Evolutionary conservation across 2,113 vertebrate species (phyloP).

Genomic region (Archilochus colubris): DNA sequence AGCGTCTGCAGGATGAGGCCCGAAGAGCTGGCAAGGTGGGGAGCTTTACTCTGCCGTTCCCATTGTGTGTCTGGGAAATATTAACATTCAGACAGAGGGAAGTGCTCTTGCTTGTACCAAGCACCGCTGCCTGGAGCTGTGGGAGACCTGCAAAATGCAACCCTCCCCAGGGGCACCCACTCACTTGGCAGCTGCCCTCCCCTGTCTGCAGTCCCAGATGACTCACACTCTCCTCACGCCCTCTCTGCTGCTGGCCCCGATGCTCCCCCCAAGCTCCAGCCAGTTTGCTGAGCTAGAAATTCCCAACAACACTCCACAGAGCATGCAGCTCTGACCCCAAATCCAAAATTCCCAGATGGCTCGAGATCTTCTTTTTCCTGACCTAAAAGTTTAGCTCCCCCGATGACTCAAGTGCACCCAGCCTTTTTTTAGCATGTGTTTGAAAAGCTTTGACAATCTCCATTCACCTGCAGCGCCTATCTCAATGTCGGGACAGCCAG

Average conservation of each 20-base stretch:
- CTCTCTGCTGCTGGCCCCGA: background rate
- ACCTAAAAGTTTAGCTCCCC: background rate
- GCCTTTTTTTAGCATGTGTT: background rate
- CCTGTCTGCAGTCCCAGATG: conserved; percentile 46
- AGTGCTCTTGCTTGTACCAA: conserved; percentile 47
- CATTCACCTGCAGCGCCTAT: background rate
- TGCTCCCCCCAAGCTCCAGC: conserved; percentile 2
- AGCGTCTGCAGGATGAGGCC: background rate
- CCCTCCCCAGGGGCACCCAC: conserved; percentile 50
- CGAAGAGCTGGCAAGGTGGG: background rate
- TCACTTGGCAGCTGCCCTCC: conserved; percentile 50
- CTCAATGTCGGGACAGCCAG: background rate
- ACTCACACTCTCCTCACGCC: conserved; percentile 32
- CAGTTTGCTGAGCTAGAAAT: conserved; percentile 59
- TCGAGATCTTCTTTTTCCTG: background rate
- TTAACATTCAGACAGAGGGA: background rate
- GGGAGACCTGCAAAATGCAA: conserved; percentile 46
- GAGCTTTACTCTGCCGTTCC: background rate
- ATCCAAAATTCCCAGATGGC: conserved; percentile 10
- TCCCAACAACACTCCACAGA: background rate
- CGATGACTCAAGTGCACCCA: background rate
- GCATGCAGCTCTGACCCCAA: conserved; percentile 19
- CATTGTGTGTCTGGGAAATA: background rate
- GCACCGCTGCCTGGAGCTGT: conserved; percentile 6
- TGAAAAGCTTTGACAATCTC: background rate